Conservation (phyloP, 1,140 invertebrate genomes). For the Antheraea pernyi region DNA sequence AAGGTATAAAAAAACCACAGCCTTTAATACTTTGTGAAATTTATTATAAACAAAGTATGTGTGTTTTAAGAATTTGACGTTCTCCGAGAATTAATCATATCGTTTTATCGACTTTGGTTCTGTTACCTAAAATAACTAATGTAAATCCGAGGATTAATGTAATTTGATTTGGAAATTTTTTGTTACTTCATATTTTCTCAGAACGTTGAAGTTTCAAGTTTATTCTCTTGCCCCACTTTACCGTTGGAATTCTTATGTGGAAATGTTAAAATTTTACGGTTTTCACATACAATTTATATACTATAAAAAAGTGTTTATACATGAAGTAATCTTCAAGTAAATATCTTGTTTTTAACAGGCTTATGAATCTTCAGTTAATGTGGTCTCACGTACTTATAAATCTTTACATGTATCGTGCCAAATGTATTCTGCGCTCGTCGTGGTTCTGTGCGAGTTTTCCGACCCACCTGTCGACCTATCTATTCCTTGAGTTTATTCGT, state of each 20-base stretch:
- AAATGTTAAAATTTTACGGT: not conserved
- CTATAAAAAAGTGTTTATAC: not conserved
- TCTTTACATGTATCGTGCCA: conserved; percentile 2
- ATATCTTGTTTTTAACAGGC: not conserved
- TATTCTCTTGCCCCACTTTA: conserved; percentile 29
- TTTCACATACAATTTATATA: not conserved
- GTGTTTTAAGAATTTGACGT: no score
- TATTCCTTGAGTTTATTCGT: conserved; percentile 10
- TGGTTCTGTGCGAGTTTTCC: not conserved
- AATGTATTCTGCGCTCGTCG: not conserved
- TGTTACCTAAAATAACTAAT: not conserved
- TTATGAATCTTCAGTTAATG: not conserved
- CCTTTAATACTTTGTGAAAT: no score
- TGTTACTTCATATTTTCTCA: conserved; percentile 10
- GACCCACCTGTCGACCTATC: conserved; percentile 11
- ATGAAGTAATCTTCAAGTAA: not conserved
- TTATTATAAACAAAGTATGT: no score
- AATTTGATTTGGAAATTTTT: not conserved
- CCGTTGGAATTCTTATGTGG: not conserved
- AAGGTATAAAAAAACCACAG: no score
- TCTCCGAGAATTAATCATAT: no score
- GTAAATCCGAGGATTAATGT: no score
- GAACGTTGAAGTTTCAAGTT: conserved; percentile 18
- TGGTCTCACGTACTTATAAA: not conserved
- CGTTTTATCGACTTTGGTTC: no score